phyloP scores from a whole-genome alignment of 2,888 invertebrate genomes.

The Amiota mariae region DNA sequence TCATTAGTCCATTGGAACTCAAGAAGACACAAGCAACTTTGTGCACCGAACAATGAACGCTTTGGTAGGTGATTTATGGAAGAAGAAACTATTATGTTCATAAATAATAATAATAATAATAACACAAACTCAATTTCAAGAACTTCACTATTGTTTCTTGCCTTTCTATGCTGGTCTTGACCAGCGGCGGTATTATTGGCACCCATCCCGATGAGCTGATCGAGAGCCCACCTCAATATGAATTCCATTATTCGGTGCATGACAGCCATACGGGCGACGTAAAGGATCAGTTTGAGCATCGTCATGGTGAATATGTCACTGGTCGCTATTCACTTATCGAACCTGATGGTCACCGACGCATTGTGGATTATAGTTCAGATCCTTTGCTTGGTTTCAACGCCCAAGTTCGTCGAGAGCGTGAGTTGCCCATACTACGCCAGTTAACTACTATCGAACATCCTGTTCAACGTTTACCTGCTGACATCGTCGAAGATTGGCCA shows the following conservation, averaged over 20 bases:
- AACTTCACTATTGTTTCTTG: constrained; percentile 47
- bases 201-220: constrained; percentile 61
- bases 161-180: constrained; percentile 44
- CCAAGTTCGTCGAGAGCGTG: constrained; percentile 70
- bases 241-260: constrained; percentile 72
- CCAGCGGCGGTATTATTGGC: constrained; percentile 53
- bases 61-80: constrained; percentile 40
- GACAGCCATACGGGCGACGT: constrained; percentile 73
- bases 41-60: constrained; percentile 43
- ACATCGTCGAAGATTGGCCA: constrained; percentile 50
- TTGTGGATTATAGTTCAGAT: constrained; percentile 72
- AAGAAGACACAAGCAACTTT: constrained; percentile 29
- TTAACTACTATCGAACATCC: constrained; percentile 22
- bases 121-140: constrained; percentile 41
- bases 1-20: constrained; percentile 51
- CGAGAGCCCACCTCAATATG: constrained; percentile 69
- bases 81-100: too few species aligned
- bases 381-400: constrained; percentile 71
- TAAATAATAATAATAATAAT: neutral
- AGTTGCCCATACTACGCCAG: constrained; percentile 57
- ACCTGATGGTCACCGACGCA: constrained; percentile 71
- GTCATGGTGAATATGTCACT: constrained; percentile 71
- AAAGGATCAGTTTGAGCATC: constrained; percentile 72
- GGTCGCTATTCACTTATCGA: constrained; percentile 72
- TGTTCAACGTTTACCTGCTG: constrained; percentile 31